These are phyloP conservation scores for Thereva unica DNA, from an alignment of 2,888 invertebrate species.

Conservation along the genomic window DNA sequence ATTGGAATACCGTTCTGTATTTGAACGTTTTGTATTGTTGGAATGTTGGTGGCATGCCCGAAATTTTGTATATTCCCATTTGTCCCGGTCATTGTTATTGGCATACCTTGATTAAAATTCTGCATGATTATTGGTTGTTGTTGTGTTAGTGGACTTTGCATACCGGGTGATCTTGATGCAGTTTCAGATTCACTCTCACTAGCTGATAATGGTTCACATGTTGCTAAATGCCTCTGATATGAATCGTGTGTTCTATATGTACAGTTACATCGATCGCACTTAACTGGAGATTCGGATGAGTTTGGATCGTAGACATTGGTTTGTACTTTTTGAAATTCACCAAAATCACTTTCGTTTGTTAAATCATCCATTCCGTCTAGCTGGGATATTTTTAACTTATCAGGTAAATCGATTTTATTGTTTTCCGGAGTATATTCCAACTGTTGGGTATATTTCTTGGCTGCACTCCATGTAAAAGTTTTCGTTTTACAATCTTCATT, in stretches of 20 bases:
- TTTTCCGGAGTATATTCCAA: conserved; percentile 25
- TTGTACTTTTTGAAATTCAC: conserved; percentile 58
- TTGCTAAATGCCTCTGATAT: conserved; percentile 76
- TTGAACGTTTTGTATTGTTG: conserved; percentile 37
- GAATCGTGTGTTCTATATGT: conserved; percentile 82
- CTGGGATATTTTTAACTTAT: conserved; percentile 63
- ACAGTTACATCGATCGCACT: conserved; percentile 85
- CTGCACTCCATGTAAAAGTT: conserved; percentile 55
- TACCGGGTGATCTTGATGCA: conserved; percentile 62
- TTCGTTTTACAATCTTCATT: conserved; percentile 43
- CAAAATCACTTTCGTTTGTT: conserved; percentile 54
- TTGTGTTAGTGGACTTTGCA: conserved; percentile 17
- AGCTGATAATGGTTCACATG: conserved; percentile 75
- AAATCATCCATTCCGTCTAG: conserved; percentile 73
- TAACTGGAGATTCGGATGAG: conserved; percentile 64
- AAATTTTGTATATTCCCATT: conserved; percentile 21
- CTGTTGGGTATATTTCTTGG: conserved; percentile 49
- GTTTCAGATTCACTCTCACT: conserved; percentile 81
- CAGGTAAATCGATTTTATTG: conserved; percentile 19
- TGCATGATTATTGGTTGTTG: conserved; percentile 38
- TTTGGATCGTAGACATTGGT: conserved; percentile 57
- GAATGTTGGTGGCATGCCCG: conserved; percentile 14
- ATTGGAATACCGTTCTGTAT: conserved; percentile 36
- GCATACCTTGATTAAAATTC: conserved; percentile 34
- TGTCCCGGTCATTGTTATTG: conserved; percentile 12